A percentile compares a stretch with the other conserved stretches of the same genome.
Evolutionary conservation across 2,797 vertebrate species (phyloP).

Genomic region (Gymnocypris eckloni): DNA sequence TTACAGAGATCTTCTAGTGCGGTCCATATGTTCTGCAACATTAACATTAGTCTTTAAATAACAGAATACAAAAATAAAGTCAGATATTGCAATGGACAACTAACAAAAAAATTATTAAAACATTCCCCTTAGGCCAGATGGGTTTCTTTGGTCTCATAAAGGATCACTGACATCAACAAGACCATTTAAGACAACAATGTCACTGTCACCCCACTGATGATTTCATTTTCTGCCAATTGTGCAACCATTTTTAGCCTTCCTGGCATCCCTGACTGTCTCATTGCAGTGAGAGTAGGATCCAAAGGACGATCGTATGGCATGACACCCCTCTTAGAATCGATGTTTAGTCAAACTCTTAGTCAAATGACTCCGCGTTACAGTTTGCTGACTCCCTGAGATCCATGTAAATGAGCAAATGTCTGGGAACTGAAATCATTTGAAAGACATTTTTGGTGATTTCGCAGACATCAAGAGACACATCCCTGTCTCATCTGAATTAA

Average conservation of each 20-base stretch:
- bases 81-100: neutral
- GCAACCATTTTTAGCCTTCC: neutral
- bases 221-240: constrained; percentile 10
- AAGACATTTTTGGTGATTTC: constrained; percentile 31
- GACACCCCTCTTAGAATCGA: neutral
- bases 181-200: neutral
- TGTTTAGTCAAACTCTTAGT: neutral
- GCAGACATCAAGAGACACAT: neutral
- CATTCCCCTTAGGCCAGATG: neutral
- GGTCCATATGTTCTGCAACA: neutral
- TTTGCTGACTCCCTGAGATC: constrained; percentile 14
- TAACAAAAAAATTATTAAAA: neutral
- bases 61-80: neutral
- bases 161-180: constrained; percentile 13
- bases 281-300: neutral
- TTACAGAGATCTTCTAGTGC: neutral
- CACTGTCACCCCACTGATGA: neutral
- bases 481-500: neutral
- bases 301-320: neutral
- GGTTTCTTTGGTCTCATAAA: constrained; percentile 4
- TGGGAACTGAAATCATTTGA: constrained; percentile 33
- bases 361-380: neutral
- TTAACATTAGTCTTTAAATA: neutral
- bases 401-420: constrained; percentile 23
- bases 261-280: neutral